Base-by-base conservation (phyloP, 2,888 invertebrate species). In the Amphipoea lucens region DNA sequence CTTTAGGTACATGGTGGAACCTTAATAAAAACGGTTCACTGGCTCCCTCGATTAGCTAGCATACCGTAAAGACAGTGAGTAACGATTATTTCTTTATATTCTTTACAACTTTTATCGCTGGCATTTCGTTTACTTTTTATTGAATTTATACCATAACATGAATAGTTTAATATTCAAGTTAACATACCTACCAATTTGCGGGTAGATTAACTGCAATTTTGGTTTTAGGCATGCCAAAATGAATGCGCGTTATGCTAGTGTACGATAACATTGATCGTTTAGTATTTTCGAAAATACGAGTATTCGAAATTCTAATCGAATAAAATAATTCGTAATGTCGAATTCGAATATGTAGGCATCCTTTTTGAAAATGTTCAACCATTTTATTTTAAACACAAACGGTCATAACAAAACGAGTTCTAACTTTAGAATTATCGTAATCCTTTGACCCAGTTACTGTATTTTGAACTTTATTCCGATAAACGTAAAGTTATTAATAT, bases 11-110 rank as follows among this genome's bases (percentile, higher is more conserved):
- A 75, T 54, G 80, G 74, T 70, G 76, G 74, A 78, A 78, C 76
- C 82, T 69, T 82, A 88, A 88, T 88, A 89, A 85, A 79, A 84
- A 66, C 72, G 90, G 81, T 89, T 89, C 82, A 89, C 78, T 89
- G 88, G 78, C 45, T 88, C 63, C 65, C 36, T 60, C 84, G 79
- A 88, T 89, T 88, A 88, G 68, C 72, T 75, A 42, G 76, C 79
- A 82, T 87, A 78, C 81, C 77, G 45, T 68, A 51, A 62, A 80
- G 77, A 89, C 79, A 85, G 68, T 85, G 88, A 82, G 71, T 87
- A 79, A 82, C 67, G 86, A 74, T 78, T 79, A 77, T 79, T 87
- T 78, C 74, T 72, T 73, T 73, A 76, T 63, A 57, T 70, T 60
- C 65, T 81, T 76, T 66, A 76, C 65, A 69, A 48, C 7, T 68